These are phyloP conservation scores for Zoanthus solanderi DNA, from an alignment of 92 coral and sea anemone genomes.

Conservation along the genomic window DNA sequence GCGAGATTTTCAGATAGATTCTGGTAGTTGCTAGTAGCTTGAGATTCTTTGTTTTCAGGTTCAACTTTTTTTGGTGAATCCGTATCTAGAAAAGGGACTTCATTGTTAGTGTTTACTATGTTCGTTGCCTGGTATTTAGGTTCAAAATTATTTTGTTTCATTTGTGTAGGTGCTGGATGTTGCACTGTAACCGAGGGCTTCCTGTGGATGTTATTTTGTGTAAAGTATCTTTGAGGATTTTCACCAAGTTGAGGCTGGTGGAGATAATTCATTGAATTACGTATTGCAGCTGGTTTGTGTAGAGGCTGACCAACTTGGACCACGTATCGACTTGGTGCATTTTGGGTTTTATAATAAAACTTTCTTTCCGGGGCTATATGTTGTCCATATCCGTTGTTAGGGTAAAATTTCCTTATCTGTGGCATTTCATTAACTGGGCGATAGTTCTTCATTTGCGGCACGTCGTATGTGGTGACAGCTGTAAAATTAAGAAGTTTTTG, in stretches of 20 bases:
- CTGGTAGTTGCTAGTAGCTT: neutral
- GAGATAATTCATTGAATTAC: constrained; percentile 1
- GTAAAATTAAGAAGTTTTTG: neutral
- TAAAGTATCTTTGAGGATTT: constrained; percentile 5
- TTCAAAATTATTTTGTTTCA: neutral
- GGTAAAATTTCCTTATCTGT: constrained; percentile 11
- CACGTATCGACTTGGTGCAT: neutral
- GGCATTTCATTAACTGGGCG: constrained; percentile 33
- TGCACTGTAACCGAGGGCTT: constrained; percentile 4
- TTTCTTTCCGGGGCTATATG: neutral
- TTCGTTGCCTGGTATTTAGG: constrained; percentile 1
- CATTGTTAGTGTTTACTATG: neutral
- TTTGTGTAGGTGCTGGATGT: neutral
- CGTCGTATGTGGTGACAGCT: constrained; percentile 16
- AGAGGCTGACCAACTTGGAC: constrained; percentile 35
- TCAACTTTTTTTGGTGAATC: neutral
- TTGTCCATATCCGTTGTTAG: neutral
- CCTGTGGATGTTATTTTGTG: neutral
- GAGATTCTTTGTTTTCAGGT: neutral
- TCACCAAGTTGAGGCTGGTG: constrained; percentile 11
- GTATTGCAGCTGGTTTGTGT: constrained; percentile 1
- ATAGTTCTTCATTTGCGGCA: constrained; percentile 9
- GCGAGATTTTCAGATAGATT: constrained; percentile 16
- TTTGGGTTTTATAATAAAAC: constrained; percentile 7
- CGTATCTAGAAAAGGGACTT: neutral